Evolutionary conservation across 2,888 invertebrate species (phyloP), one percentile per base, ranked within the genome.

Genomic region (Lagria hirta): DNA sequence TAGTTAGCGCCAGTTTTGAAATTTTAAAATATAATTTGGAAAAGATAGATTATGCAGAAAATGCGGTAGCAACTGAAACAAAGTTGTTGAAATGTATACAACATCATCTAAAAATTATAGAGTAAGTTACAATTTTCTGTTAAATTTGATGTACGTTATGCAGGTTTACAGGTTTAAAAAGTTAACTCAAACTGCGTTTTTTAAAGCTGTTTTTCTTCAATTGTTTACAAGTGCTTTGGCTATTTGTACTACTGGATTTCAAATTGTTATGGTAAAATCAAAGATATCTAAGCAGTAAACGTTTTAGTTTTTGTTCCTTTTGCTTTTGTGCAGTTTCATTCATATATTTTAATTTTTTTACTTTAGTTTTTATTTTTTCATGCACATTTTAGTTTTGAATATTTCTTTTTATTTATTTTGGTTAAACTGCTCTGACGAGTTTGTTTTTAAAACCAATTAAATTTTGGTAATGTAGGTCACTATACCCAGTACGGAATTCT

Each of bases 221-320:
- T 36, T 47, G 17, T 29, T 35, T 16, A 37, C 38, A 7, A 50
- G 50, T 16, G 37, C 47, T n/a, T 28, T 38, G 4, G 50, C 47
- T 3, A 43, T 50, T 15, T 50, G 50, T 16, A 47, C 47, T 18
- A 42, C 33, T 6, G 40, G 40, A 7, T 50, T 48, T 17, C 38
- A 47, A 18, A 15, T 50, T 30, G 14, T 50, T 10, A 14, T 47
- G 7, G 49, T 49, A 24, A 24, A 18, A 23, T 10, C 14, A n/a
- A n/a, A n/a, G n/a, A n/a, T n/a, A n/a, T n/a, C n/a, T n/a, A n/a
- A n/a, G n/a, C n/a, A n/a, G n/a, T n/a, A n/a, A n/a, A n/a, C n/a
- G n/a, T n/a, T n/a, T n/a, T n/a, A n/a, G n/a, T n/a, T n/a, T n/a
- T n/a, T n/a, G n/a, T n/a, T n/a, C n/a, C n/a, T n/a, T n/a, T n/a